Conservation (phyloP, 2,888 invertebrate genomes). For the Muscina levida region DNA sequence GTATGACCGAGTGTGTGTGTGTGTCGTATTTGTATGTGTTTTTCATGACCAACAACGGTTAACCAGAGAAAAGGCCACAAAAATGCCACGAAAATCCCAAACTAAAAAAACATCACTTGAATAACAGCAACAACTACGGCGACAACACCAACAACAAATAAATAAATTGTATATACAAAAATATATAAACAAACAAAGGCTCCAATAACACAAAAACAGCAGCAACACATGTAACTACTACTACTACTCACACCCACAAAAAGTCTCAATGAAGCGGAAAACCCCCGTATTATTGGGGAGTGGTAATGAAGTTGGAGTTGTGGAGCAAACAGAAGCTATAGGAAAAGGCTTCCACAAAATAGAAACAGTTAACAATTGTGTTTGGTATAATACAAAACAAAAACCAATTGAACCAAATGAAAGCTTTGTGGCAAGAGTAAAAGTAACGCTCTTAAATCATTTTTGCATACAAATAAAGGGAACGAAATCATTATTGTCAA, state of each 20-base stretch:
- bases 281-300: neutral
- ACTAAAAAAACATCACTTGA: constrained; percentile 74
- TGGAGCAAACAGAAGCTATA: neutral
- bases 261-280: constrained; percentile 9
- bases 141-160: constrained; percentile 40
- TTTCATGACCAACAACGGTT: constrained; percentile 77
- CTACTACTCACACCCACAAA: neutral
- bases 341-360: neutral
- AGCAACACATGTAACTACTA: constrained; percentile 47
- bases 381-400: neutral
- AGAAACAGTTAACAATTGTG: constrained; percentile 35
- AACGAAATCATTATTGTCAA: constrained; percentile 11
- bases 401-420: neutral
- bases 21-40: constrained; percentile 60
- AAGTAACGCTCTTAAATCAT: constrained; percentile 1
- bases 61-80: constrained; percentile 79
- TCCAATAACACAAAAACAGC: constrained; percentile 45
- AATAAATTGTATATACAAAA: constrained; percentile 17
- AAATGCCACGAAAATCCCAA: constrained; percentile 78
- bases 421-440: constrained; percentile 30
- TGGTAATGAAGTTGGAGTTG: neutral
- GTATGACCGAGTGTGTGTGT: constrained; percentile 27
- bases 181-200: constrained; percentile 26
- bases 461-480: constrained; percentile 31
- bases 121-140: constrained; percentile 18